These are phyloP conservation scores for Fulica atra DNA, from an alignment of 2,113 vertebrate species.

Conservation along the genomic window DNA sequence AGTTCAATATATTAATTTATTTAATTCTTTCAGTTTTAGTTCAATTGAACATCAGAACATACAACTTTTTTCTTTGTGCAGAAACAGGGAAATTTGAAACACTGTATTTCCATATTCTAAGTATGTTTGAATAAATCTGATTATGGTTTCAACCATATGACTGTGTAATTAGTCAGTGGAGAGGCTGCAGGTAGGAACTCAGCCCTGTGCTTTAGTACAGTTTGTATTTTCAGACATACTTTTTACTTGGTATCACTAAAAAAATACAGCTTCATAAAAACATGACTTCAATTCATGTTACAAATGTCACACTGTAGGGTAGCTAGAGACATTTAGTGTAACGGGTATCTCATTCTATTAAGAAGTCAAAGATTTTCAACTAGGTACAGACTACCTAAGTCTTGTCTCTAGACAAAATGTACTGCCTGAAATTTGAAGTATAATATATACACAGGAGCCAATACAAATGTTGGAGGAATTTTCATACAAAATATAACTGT, in stretches of 20 bases:
- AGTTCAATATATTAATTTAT: slow-evolving; percentile 58
- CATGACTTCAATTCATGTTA: neutral
- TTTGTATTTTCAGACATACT: neutral
- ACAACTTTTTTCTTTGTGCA: slow-evolving; percentile 50
- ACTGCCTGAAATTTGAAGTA: slow-evolving; percentile 51
- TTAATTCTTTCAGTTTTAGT: slow-evolving; percentile 30
- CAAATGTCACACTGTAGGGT: neutral
- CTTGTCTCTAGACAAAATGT: slow-evolving; percentile 37
- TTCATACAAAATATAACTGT: slow-evolving; percentile 73
- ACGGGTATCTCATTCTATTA: slow-evolving; percentile 17
- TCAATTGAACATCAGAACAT: slow-evolving; percentile 63
- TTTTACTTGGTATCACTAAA: neutral
- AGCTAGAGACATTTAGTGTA: neutral
- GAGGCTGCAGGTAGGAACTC: neutral
- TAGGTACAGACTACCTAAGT: neutral
- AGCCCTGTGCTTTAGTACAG: neutral
- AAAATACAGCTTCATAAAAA: neutral
- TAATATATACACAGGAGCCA: slow-evolving; percentile 71
- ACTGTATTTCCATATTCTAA: neutral
- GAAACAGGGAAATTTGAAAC: neutral
- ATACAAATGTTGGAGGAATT: slow-evolving; percentile 20
- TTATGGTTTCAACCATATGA: neutral
- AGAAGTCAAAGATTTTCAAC: slow-evolving; percentile 13
- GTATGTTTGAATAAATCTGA: neutral
- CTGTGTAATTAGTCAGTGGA: neutral